A percentile compares a stretch with the other conserved stretches of the same genome.
Evolutionary conservation across 2,113 vertebrate genomes (phyloP).

Genomic region (Vimba vimba): DNA sequence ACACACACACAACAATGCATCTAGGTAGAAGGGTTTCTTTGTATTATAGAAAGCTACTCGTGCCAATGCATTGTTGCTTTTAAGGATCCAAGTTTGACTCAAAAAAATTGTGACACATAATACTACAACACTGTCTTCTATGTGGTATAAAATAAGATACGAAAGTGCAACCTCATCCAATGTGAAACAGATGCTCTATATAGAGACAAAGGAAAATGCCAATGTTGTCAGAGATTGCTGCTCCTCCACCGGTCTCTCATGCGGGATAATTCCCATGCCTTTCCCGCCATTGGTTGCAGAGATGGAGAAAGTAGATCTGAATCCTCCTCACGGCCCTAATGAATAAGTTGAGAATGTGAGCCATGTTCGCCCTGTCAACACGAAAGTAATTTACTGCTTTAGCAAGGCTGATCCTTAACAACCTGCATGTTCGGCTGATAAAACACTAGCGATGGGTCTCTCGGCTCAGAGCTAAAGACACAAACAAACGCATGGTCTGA

Average conservation of each 20-base stretch:
- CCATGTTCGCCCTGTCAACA: slow-evolving; percentile 34
- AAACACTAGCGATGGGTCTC: slow-evolving; percentile 25
- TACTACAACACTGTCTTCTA: not conserved
- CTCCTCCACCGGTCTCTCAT: slow-evolving; percentile 52
- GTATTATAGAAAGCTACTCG: slow-evolving; percentile 36
- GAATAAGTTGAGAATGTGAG: slow-evolving; percentile 49
- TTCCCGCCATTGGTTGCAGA: slow-evolving; percentile 62
- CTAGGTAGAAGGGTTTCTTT: not conserved
- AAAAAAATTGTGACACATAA: not conserved
- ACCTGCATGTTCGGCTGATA: slow-evolving; percentile 35
- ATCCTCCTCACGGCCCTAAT: slow-evolving; percentile 60
- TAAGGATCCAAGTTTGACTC: not conserved
- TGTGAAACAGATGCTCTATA: slow-evolving; percentile 69
- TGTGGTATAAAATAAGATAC: not conserved
- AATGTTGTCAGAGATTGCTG: slow-evolving; percentile 71
- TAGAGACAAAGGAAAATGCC: slow-evolving; percentile 71
- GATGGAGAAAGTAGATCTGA: slow-evolving; percentile 47
- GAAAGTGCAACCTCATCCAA: slow-evolving; percentile 67
- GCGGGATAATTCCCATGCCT: slow-evolving; percentile 65
- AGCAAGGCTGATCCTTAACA: slow-evolving; percentile 23
- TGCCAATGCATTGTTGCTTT: not conserved
- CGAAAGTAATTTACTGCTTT: slow-evolving; percentile 39
- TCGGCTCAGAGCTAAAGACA: slow-evolving; percentile 28
- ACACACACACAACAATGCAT: slow-evolving; percentile 37
- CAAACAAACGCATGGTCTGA: slow-evolving; percentile 25